Conservation (phyloP, 1,140 invertebrate genomes). For the Eufriesea mexicana region DNA sequence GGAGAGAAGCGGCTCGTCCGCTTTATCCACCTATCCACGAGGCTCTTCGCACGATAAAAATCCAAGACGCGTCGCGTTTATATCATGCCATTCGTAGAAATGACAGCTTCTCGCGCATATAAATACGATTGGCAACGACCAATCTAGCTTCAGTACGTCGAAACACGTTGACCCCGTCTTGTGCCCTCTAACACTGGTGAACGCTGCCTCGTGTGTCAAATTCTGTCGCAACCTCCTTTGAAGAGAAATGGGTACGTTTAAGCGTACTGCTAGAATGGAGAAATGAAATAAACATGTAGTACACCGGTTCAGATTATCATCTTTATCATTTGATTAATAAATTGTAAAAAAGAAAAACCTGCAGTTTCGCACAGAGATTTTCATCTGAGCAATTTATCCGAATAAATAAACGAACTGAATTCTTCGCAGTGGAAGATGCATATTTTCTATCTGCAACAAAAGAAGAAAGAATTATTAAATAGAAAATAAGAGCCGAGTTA, state of each 20-base stretch:
- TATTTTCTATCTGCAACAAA: too few relatives aligned
- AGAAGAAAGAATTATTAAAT: not conserved
- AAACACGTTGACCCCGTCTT: not conserved
- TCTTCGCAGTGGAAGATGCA: too few relatives aligned
- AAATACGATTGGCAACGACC: slow-evolving; percentile 52
- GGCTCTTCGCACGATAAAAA: slow-evolving; percentile 16
- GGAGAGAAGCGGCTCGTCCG: not conserved
- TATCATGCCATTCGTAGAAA: slow-evolving; percentile 13
- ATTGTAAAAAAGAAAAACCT: not conserved
- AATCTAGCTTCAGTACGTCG: slow-evolving; percentile 46
- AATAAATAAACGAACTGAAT: too few relatives aligned
- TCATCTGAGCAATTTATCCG: not conserved
- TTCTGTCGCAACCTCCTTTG: not conserved
- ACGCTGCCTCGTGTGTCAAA: not conserved
- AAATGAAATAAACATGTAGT: not conserved
- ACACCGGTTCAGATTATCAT: not conserved
- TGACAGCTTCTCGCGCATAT: slow-evolving; percentile 43
- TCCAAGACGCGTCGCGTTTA: not conserved
- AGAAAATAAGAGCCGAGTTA: not conserved
- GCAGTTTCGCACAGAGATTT: not conserved
- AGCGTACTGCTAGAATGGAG: not conserved
- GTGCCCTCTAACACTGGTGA: not conserved
- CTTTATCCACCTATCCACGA: slow-evolving; percentile 27
- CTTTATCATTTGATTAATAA: not conserved
- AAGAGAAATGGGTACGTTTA: slow-evolving; percentile 53